Evolutionary conservation across 53 echinoderm and acorn worm species (phyloP).

Genomic region (Hippasteria phrygiana): DNA sequence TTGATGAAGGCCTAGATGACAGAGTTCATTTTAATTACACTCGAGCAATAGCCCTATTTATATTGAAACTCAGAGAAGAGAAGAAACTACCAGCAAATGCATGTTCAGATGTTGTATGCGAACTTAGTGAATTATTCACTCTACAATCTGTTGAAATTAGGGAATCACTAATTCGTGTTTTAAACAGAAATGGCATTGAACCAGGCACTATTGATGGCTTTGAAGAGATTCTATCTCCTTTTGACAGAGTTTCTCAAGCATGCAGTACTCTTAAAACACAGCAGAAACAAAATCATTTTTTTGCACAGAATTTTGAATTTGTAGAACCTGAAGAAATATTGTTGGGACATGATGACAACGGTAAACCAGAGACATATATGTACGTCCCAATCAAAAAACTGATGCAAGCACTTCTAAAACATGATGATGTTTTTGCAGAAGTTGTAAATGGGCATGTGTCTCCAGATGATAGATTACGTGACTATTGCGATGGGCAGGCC

Average conservation of each 20-base stretch:
- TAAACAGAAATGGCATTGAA: constrained; percentile 69
- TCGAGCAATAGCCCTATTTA: constrained; percentile 44
- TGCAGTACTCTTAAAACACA: constrained; percentile 40
- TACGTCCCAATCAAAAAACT: constrained; percentile 72
- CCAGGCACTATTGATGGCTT: constrained; percentile 48
- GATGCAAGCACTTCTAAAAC: constrained; percentile 63
- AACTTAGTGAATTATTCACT: constrained; percentile 57
- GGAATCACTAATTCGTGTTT: constrained; percentile 19
- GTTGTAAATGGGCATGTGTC: constrained; percentile 69
- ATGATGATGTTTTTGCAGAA: constrained; percentile 73
- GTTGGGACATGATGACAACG: constrained; percentile 71
- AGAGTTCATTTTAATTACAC: constrained; percentile 23
- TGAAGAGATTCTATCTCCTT: constrained; percentile 67
- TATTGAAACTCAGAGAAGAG: constrained; percentile 59
- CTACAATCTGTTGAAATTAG: constrained; percentile 51
- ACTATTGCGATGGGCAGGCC: constrained; percentile 65
- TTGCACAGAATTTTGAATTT: constrained; percentile 68
- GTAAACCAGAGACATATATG: constrained; percentile 68
- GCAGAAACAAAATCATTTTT: constrained; percentile 56
- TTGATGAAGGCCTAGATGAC: neutral
- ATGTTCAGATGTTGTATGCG: constrained; percentile 49
- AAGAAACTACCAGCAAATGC: constrained; percentile 65
- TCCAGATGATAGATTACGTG: constrained; percentile 56
- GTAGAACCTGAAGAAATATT: constrained; percentile 73
- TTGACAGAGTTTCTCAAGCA: constrained; percentile 54